Base-by-base conservation (phyloP, 2,797 vertebrate species). In the Lindbergichthys nudifrons region DNA sequence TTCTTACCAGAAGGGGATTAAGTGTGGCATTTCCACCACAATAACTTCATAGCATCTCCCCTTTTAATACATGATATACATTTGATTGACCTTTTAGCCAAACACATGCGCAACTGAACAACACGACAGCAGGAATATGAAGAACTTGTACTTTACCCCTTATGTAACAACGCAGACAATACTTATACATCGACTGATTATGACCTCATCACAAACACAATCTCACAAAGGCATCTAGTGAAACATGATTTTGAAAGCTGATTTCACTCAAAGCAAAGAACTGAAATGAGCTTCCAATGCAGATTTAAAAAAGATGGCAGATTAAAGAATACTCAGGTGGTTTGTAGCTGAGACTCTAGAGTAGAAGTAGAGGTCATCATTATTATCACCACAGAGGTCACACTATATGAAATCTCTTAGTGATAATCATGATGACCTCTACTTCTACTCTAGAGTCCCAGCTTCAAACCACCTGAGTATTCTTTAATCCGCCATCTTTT, bases 251-350 rank as follows among this genome's bases (percentile, higher is more conserved):
- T 82, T 43, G 45, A 86, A 89, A 86, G 80, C 85, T 89, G 86
- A 91, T 92, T 93, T 88, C 56, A 70, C 59, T 87, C 75, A 86
- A 89, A 86, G 78, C 81, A 67, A 73, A 75, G 74, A 67, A 77
- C 83, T 87, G 65, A 84, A 88, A 80, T 73, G 63, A 81, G 79
- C 77, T 88, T 85, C 80, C 79, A 84, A 77, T 86, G 79, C 85
- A 88, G 84, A 91, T 91, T 88, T 85, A 81, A 72, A 80, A 82
- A 80, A 54, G 43, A 46, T 70, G 75, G 8, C 69, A 84, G 87
- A 85, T 89, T 87, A 83, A 70, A 70, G 52, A 83, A 86, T 80
- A 73, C 58, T 80, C 80, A 81, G 75, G 81, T 79, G 81, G 65
- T 58, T 69, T 75, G 73, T 42, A 70, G 79, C 65, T 57, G 71